A percentile compares a stretch with the other conserved stretches of the same genome.
Conservation (phyloP, 2,888 invertebrate species). For the Acronicta psi region DNA sequence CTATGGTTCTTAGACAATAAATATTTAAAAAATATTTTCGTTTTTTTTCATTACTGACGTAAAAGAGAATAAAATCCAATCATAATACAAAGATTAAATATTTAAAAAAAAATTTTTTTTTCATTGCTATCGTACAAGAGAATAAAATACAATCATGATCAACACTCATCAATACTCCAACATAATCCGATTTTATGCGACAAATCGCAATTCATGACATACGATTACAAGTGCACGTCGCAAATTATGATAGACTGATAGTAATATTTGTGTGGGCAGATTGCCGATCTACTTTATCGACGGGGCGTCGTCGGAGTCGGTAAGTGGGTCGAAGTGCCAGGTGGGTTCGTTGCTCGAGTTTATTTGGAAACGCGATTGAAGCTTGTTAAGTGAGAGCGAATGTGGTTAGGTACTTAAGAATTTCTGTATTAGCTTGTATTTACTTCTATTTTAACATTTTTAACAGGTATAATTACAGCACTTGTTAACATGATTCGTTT, state of each 20-base stretch:
- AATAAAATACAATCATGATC: not conserved
- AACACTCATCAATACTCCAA: conserved; percentile 5
- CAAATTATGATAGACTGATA: conserved; percentile 50
- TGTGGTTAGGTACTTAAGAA: conserved; percentile 3
- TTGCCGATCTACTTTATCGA: conserved; percentile 65
- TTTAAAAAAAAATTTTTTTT: no score
- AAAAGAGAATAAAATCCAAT: no score
- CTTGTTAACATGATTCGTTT: no score
- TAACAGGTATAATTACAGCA: no score
- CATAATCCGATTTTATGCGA: conserved; percentile 21
- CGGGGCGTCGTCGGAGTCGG: conserved; percentile 52
- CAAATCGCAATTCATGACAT: conserved; percentile 29
- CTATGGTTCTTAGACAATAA: no score
- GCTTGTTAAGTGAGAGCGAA: conserved; percentile 1
- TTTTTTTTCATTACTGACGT: no score
- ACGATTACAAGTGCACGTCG: conserved; percentile 24
- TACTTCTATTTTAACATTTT: no score
- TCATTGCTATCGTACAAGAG: no score
- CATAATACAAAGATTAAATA: no score
- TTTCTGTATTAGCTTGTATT: not conserved
- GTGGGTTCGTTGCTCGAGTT: conserved; percentile 46
- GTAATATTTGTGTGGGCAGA: conserved; percentile 66
- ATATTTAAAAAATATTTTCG: no score
- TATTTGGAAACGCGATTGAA: conserved; percentile 35
- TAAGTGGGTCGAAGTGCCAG: conserved; percentile 56